phyloP scores from a whole-genome alignment of 30 jellyfish, hydroid and myxozoan species.

The Aurelia aurita region DNA sequence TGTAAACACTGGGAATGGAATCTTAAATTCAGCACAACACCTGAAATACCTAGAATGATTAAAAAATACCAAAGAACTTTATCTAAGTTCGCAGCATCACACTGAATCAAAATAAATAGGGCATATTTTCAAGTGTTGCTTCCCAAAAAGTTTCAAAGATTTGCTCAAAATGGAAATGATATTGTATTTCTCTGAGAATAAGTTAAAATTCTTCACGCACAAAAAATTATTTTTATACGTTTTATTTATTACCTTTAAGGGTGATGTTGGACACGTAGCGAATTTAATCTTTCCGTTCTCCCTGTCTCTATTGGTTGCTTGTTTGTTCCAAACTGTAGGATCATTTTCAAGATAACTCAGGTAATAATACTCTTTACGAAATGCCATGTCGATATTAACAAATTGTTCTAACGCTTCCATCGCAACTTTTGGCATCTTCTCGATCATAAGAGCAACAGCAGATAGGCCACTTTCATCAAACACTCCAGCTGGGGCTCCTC shows the following conservation, averaged over 20 bases:
- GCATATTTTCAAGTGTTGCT: no score
- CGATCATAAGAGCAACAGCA: constrained; percentile 83
- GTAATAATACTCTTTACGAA: constrained; percentile 84
- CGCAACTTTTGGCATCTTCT: constrained; percentile 95
- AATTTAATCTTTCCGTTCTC: neutral
- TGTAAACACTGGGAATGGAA: no score
- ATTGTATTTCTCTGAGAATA: no score
- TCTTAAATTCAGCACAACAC: no score
- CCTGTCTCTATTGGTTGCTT: neutral
- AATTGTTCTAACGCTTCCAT: constrained; percentile 90
- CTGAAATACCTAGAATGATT: no score
- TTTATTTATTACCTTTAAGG: constrained; percentile 64
- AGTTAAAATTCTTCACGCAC: no score
- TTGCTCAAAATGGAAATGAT: no score
- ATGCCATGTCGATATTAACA: constrained; percentile 82
- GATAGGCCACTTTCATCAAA: constrained; percentile 95
- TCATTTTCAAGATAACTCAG: constrained; percentile 82
- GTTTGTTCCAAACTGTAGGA: constrained; percentile 75
- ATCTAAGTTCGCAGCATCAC: no score
- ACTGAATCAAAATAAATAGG: no score
- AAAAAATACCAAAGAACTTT: no score
- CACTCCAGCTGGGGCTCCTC: constrained; percentile 96
- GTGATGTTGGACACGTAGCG: constrained; percentile 71
- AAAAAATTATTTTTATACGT: no score
- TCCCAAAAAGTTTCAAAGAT: no score